phyloP scores from a whole-genome alignment of 1,140 invertebrate species.

The Chelonus insularis region DNA sequence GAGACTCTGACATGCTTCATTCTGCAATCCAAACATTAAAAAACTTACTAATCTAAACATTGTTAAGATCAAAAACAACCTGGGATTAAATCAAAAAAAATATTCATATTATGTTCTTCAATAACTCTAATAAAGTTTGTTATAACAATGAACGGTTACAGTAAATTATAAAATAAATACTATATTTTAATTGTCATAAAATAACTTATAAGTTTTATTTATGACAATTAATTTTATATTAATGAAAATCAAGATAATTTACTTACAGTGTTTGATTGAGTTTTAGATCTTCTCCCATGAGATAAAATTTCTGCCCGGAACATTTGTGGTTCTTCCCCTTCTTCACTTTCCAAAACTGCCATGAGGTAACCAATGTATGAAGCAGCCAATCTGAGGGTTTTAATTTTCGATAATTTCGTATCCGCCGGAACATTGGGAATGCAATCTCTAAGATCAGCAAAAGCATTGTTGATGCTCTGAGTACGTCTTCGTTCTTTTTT shows the following conservation, averaged over 20 bases:
- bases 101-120: no score
- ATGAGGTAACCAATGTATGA: slow-evolving; percentile 91
- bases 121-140: no score
- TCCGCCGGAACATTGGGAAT: slow-evolving; percentile 96
- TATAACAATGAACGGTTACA: no score
- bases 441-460: slow-evolving; percentile 86
- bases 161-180: no score
- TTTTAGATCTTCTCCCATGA: slow-evolving; percentile 51
- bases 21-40: slow-evolving; percentile 41
- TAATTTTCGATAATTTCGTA: slow-evolving; percentile 93
- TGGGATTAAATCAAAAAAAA: no score
- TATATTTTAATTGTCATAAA: no score
- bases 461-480: slow-evolving; percentile 93
- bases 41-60: not conserved
- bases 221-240: no score
- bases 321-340: slow-evolving; percentile 69
- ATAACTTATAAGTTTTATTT: no score
- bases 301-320: slow-evolving; percentile 74
- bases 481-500: slow-evolving; percentile 92
- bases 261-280: slow-evolving; percentile 43
- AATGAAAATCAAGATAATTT: slow-evolving; percentile 14
- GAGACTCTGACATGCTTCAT: slow-evolving; percentile 41
- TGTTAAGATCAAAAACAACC: not conserved
- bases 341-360: slow-evolving; percentile 75
- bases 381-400: slow-evolving; percentile 86